Percentiles rank a stretch among this genome's conserved stretches.
Conservation (phyloP, 1,140 invertebrate species). For the Thaumatotibia leucotreta region DNA sequence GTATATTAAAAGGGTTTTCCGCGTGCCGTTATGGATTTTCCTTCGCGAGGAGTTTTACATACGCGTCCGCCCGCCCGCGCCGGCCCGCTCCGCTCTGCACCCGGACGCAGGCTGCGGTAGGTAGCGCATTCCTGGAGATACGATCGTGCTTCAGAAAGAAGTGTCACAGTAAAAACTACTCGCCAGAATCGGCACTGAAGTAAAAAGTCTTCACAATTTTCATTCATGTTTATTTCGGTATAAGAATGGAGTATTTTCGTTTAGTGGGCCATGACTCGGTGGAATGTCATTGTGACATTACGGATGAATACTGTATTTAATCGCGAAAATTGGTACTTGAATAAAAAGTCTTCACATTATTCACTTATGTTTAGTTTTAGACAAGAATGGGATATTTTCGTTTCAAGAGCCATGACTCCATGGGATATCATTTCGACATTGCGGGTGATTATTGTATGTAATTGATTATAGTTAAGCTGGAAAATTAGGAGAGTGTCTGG, state of each 20-base stretch:
- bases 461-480: background rate
- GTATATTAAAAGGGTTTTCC: constrained; percentile 75
- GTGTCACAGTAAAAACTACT: background rate
- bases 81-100: background rate
- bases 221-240: background rate
- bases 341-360: too few relatives aligned
- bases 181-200: background rate
- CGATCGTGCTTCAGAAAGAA: constrained; percentile 1
- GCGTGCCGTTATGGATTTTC: constrained; percentile 72
- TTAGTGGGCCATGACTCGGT: background rate
- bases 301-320: too few relatives aligned
- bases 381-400: too few relatives aligned
- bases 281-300: too few relatives aligned
- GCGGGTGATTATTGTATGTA: background rate
- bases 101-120: background rate
- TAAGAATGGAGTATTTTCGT: background rate
- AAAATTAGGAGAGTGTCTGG: background rate
- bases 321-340: too few relatives aligned
- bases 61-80: constrained; percentile 25
- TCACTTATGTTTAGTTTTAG: too few relatives aligned
- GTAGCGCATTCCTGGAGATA: background rate
- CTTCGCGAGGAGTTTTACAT: constrained; percentile 57
- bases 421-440: background rate
- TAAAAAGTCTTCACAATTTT: background rate
- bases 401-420: too few relatives aligned